Conservation (phyloP, 1,140 invertebrate species). For the Phymastichus coffea region DNA sequence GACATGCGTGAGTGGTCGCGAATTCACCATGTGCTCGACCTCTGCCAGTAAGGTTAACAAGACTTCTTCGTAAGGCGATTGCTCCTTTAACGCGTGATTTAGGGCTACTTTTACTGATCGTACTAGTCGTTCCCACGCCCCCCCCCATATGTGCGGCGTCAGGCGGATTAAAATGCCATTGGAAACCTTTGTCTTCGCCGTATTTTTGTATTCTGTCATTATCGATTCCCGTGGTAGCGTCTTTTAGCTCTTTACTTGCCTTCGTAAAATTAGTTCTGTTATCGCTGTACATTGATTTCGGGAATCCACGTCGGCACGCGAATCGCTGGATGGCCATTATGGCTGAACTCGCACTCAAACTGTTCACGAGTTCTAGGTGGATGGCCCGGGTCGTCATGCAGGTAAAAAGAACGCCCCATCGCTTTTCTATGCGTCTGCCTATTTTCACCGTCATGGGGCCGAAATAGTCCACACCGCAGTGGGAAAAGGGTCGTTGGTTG, state of each 20-base stretch:
- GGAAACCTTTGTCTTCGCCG: too few relatives aligned
- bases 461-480: not conserved
- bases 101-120: not conserved
- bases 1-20: too few relatives aligned
- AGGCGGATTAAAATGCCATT: too few relatives aligned
- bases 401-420: not conserved
- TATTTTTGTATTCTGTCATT: too few relatives aligned
- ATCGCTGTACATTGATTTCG: constrained; percentile 22
- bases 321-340: not conserved
- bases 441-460: not conserved
- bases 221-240: too few relatives aligned
- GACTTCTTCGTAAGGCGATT: not conserved
- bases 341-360: not conserved
- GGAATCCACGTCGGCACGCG: not conserved
- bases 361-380: not conserved
- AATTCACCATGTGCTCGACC: too few relatives aligned
- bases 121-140: too few relatives aligned
- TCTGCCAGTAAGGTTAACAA: too few relatives aligned
- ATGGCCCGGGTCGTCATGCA: not conserved
- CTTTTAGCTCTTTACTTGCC: too few relatives aligned
- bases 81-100: not conserved
- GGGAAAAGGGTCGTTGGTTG: not conserved
- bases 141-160: too few relatives aligned
- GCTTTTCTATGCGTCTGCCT: not conserved
- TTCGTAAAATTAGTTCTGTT: constrained; percentile 41